Evolutionary conservation across 1,140 invertebrate genomes (phyloP).

Genomic region (Paraescarpia echinospica): DNA sequence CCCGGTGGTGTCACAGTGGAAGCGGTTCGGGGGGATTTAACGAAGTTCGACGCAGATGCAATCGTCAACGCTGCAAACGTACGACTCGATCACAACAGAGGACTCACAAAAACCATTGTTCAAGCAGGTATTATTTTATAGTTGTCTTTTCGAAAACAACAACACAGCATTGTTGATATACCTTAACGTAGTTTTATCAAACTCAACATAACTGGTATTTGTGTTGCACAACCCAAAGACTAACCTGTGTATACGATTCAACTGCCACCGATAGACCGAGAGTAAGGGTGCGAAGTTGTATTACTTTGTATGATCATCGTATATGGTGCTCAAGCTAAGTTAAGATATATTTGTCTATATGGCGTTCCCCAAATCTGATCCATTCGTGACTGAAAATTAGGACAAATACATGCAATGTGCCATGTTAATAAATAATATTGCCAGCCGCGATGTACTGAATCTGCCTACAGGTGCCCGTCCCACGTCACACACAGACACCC

Average conservation of each 20-base stretch:
- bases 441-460: not conserved
- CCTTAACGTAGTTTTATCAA: not conserved
- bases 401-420: not conserved
- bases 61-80: constrained; percentile 91
- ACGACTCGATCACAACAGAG: constrained; percentile 74
- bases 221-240: not conserved
- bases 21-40: constrained; percentile 72
- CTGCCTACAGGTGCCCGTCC: not conserved
- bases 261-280: too few relatives aligned
- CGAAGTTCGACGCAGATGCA: constrained; percentile 77
- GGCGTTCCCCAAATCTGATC: too few relatives aligned
- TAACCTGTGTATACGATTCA: not conserved
- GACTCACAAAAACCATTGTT: constrained; percentile 80
- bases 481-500: not conserved
- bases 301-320: too few relatives aligned
- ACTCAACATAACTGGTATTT: not conserved
- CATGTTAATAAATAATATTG: not conserved
- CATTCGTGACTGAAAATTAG: too few relatives aligned
- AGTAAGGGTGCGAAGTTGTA: too few relatives aligned
- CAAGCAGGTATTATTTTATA: constrained; percentile 25
- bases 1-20: constrained; percentile 13
- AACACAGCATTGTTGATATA: not conserved
- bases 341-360: not conserved
- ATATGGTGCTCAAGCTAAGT: too few relatives aligned
- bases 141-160: not conserved